A percentile compares a stretch with the other conserved stretches of the same genome.
Evolutionary conservation across 2,888 invertebrate genomes (phyloP).

Genomic region (Sepiola atlantica): DNA sequence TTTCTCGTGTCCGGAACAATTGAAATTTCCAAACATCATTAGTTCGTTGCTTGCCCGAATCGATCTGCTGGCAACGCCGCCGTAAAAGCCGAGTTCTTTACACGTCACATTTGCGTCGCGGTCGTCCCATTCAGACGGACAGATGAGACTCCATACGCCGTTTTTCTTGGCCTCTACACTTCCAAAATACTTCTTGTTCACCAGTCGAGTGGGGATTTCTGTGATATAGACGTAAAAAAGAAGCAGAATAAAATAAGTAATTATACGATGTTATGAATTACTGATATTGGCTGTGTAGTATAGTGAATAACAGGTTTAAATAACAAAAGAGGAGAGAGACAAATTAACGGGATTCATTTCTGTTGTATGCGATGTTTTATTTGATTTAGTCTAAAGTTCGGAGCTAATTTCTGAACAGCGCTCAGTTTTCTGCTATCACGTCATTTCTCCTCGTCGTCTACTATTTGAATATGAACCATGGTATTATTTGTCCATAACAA

Average conservation of each 20-base stretch:
- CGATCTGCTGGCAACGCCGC: slow-evolving; percentile 57
- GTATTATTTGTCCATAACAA: too few relatives aligned
- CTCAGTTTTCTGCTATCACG: too few relatives aligned
- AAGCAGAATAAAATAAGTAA: background rate
- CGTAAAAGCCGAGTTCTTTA: slow-evolving; percentile 59
- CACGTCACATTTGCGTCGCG: slow-evolving; percentile 61
- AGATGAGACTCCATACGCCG: slow-evolving; percentile 82
- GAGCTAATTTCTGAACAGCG: too few relatives aligned
- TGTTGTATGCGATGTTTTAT: too few relatives aligned
- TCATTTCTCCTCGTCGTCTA: too few relatives aligned
- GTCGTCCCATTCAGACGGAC: slow-evolving; percentile 63
- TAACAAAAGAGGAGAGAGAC: too few relatives aligned
- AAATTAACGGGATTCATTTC: too few relatives aligned
- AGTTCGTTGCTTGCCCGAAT: slow-evolving; percentile 51
- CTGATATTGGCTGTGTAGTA: background rate
- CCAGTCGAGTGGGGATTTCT: background rate
- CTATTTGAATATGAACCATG: too few relatives aligned
- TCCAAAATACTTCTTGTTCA: slow-evolving; percentile 75
- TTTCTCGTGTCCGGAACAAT: slow-evolving; percentile 58
- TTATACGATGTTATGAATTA: background rate
- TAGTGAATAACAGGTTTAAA: too few relatives aligned
- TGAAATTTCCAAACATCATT: slow-evolving; percentile 58
- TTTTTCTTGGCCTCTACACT: slow-evolving; percentile 82
- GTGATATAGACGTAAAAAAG: background rate
- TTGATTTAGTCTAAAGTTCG: too few relatives aligned